Conservation (phyloP, 2,113 vertebrate species). For the Gymnobelideus leadbeateri region DNA sequence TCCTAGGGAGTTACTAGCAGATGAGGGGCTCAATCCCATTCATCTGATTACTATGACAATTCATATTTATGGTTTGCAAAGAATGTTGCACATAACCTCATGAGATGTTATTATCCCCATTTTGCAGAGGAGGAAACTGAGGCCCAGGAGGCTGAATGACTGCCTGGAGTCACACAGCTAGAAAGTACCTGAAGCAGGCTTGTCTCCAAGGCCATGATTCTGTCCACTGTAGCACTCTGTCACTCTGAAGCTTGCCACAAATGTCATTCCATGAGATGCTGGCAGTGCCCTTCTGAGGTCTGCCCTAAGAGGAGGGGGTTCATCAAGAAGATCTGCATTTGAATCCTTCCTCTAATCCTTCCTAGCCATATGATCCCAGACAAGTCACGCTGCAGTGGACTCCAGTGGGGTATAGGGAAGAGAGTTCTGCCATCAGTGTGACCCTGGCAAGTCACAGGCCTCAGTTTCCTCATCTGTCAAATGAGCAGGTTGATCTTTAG, state of each 20-base stretch:
- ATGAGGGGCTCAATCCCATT: rapidly evolving
- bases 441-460: neutral
- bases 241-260: neutral
- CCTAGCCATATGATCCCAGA: neutral
- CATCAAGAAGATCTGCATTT: neutral
- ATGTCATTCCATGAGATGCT: neutral
- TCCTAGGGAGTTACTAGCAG: neutral
- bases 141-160: neutral
- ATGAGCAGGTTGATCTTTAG: neutral
- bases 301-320: neutral
- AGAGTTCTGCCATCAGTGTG: neutral
- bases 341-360: neutral
- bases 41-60: neutral
- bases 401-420: too few species aligned
- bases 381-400: neutral
- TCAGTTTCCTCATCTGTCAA: neutral
- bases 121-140: neutral
- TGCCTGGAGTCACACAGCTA: neutral
- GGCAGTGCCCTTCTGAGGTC: neutral
- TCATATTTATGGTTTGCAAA: neutral
- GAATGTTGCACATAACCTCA: neutral
- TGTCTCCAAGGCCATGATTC: neutral
- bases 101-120: neutral
- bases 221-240: neutral
- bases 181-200: neutral